Evolutionary conservation across 2,888 invertebrate genomes (phyloP), one percentile per base, ranked within the genome.

Genomic region (Agonopterix arenella): DNA sequence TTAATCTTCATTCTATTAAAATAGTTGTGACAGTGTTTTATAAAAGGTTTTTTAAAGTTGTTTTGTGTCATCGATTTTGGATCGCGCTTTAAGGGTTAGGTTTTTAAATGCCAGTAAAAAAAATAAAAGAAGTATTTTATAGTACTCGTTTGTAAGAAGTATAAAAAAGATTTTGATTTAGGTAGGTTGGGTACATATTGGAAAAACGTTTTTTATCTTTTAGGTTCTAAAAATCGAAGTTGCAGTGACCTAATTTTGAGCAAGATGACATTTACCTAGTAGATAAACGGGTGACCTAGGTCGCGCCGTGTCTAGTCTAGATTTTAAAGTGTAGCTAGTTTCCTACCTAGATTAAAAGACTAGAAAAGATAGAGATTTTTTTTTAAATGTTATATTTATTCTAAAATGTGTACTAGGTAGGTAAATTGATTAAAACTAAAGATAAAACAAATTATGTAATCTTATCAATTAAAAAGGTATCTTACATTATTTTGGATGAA

Each of bases 221-320:
- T 18, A 45, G 44, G 41, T 41, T 5, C 3, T 51, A 45, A 53
- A 60, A 60, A 66, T 63, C 60, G 61, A 58, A 65, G 54, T 49
- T 51, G 54, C 49, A 57, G 53, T 79, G 82, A 81, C 82, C 81
- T 73, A 79, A 66, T 73, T 80, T 59, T 54, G 47, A 52, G 36
- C 52, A 61, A 62, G 68, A 65, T 74, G 78, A 68, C 75, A 72
- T 74, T 72, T 73, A 62, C 66, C 64, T 64, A 69, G 62, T 59
- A 62, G 58, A 59, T 60, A 52, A 52, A 58, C 59, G 60, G 47
- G 52, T 71, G 81, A 81, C 76, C 82, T 80, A 78, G 80, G 76
- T 82, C 77, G 68, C 59, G 59, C 53, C 40, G 40, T 55, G 49
- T 49, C 50, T 49, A 50, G 41, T 48, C 47, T 49, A 28, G 28